Evolutionary conservation across 2,797 vertebrate genomes (phyloP), one percentile per base, ranked within the genome.

Genomic region (Sarcophilus harrisii): DNA sequence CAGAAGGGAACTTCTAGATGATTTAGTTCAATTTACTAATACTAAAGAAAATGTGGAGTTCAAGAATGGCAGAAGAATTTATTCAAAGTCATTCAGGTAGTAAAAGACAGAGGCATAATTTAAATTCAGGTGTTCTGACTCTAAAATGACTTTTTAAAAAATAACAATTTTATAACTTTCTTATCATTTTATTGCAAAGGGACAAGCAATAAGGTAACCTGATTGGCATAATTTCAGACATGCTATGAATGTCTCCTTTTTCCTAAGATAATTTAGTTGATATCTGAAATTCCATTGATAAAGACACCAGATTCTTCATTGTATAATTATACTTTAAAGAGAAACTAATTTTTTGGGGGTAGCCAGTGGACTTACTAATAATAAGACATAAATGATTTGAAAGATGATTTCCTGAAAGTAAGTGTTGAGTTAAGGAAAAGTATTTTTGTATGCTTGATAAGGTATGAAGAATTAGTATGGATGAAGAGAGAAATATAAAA

Each of bases 11-110:
- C 11, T 59, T n/a, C 94, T 59, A n/a, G 5, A 9, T 89, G 16
- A 93, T 93, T 59, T 96, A 38, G 87, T 94, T 96, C 91, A 9
- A 5, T 21, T 52, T 96, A 12, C 10, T 14, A 92, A 90, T 58
- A 95, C 62, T 1, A 49, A 21, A 92, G 38, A 45, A 45, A 91
- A 60, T 9, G 54, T 27, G 57, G 18, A 92, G 55, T 92, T 94
- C 57, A 49, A 29, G 94, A 57, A 81, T 60, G 3, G 1, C 93
- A 95, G 90, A 5, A 58, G 4, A 10, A 16, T 58, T 54, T 91
- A 0, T 92, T 93, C 2, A 60, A 60, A 90, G 81, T 91, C 32
- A 9, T 11, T 6, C 14, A 55, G 1, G 0, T 91, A 93, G 62
- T 52, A 45, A 92, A 91, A 55, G 0, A 58, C 18, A 93, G 32